These are phyloP conservation scores for Ceraclea dissimilis DNA, from an alignment of 2,888 invertebrate genomes.

Conservation along the genomic window DNA sequence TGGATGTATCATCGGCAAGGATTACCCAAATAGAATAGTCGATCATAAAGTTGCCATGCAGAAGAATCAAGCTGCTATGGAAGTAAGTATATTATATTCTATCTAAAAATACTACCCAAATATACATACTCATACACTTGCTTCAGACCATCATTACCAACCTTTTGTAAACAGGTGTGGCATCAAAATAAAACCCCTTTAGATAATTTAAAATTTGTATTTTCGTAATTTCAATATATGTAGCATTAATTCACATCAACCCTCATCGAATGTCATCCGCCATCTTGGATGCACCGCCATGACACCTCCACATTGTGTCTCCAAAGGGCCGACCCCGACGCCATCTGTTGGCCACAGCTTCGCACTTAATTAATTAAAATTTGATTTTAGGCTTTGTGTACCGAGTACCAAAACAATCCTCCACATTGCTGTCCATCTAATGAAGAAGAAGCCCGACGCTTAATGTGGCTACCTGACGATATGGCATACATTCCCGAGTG, in stretches of 20 bases:
- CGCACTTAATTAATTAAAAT: too few relatives aligned
- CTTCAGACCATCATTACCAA: too few relatives aligned
- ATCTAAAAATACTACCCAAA: too few relatives aligned
- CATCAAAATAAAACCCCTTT: neutral
- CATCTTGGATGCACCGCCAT: too few relatives aligned
- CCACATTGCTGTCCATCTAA: slow-evolving; percentile 64
- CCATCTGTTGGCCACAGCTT: too few relatives aligned
- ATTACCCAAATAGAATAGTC: slow-evolving; percentile 62
- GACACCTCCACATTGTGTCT: too few relatives aligned
- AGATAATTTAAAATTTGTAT: too few relatives aligned
- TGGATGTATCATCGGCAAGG: slow-evolving; percentile 56
- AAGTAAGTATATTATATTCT: slow-evolving; percentile 30
- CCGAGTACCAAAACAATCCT: slow-evolving; percentile 40
- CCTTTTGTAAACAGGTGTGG: neutral
- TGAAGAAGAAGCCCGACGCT: slow-evolving; percentile 55
- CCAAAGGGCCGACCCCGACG: too few relatives aligned
- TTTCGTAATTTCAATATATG: too few relatives aligned
- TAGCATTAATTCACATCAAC: too few relatives aligned
- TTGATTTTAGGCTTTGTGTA: slow-evolving; percentile 36
- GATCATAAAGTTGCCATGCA: slow-evolving; percentile 50
- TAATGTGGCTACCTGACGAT: slow-evolving; percentile 49
- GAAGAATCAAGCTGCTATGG: slow-evolving; percentile 47
- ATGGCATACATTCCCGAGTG: too few relatives aligned
- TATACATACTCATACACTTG: neutral
- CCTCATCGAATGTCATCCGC: too few relatives aligned